phyloP scores from a whole-genome alignment of 1,140 invertebrate species.

The Aphelenchoides avenae region DNA sequence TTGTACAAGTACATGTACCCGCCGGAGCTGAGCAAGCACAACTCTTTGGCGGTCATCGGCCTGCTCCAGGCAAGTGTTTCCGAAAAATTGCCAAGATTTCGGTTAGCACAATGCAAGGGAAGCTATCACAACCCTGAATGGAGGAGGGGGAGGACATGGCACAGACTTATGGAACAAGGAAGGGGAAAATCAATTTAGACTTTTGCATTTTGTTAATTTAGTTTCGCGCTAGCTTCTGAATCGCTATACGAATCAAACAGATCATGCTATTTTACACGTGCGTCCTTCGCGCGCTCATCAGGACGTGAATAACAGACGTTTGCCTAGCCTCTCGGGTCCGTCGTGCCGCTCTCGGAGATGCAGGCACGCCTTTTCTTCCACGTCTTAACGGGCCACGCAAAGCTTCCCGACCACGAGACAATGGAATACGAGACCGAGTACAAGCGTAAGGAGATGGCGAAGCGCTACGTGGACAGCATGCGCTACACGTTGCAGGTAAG shows the following conservation, averaged over 20 bases:
- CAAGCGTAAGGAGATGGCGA: slow-evolving; percentile 2
- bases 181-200: no score
- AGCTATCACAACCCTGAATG: no score
- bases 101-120: no score
- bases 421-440: slow-evolving; percentile 21
- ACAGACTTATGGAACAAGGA: not conserved
- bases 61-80: slow-evolving; percentile 61
- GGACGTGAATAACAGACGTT: no score
- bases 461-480: slow-evolving; percentile 23
- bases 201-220: slow-evolving; percentile 5
- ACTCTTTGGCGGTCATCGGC: slow-evolving; percentile 63
- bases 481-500: slow-evolving; percentile 30
- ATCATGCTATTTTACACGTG: no score
- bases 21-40: slow-evolving; percentile 57
- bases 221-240: no score
- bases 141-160: not conserved
- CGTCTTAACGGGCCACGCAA: slow-evolving; percentile 21
- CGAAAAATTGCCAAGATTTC: no score
- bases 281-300: no score
- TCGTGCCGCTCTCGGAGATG: slow-evolving; percentile 64
- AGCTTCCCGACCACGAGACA: slow-evolving; percentile 14
- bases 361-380: slow-evolving; percentile 56
- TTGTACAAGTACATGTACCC: slow-evolving; percentile 63
- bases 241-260: no score
- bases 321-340: slow-evolving; percentile 60